Conservation (phyloP, 2,797 vertebrate genomes). For the Melanotaenia trifasciata region DNA sequence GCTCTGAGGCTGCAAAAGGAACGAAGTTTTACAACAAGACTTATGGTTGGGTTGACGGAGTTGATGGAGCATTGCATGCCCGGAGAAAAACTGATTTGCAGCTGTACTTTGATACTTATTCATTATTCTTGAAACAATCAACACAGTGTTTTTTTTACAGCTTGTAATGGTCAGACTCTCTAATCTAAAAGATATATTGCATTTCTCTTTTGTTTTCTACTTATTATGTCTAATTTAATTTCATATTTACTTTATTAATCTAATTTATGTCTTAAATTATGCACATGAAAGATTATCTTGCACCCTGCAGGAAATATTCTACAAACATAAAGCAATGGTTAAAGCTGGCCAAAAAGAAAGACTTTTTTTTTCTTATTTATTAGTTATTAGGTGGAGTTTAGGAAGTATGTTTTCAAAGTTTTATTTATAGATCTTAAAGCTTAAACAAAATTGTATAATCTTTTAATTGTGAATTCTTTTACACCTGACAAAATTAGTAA, state of each 20-base stretch:
- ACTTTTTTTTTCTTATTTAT: constrained; percentile 82
- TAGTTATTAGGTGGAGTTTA: constrained; percentile 74
- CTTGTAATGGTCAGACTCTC: constrained; percentile 63
- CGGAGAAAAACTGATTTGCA: constrained; percentile 70
- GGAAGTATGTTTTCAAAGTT: constrained; percentile 75
- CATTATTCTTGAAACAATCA: constrained; percentile 71
- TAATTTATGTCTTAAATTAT: constrained; percentile 92
- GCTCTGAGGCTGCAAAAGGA: constrained; percentile 71
- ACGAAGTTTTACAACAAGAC: constrained; percentile 69
- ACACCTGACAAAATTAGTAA: constrained; percentile 65
- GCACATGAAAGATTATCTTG: constrained; percentile 77
- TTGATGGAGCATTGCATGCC: constrained; percentile 69
- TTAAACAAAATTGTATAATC: constrained; percentile 76
- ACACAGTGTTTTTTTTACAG: constrained; percentile 60
- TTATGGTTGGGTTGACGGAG: constrained; percentile 66
- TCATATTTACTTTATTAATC: constrained; percentile 83
- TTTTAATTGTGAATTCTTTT: constrained; percentile 74
- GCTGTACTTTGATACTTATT: constrained; percentile 71
- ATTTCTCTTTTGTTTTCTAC: constrained; percentile 69
- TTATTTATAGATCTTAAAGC: constrained; percentile 83
- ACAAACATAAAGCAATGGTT: constrained; percentile 72
- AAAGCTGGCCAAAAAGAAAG: constrained; percentile 79
- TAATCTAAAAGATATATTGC: constrained; percentile 60
- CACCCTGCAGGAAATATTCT: constrained; percentile 73
- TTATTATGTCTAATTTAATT: constrained; percentile 86